These are phyloP conservation scores for Aeoliscus strigatus DNA, from an alignment of 2,797 vertebrate species.

Conservation along the genomic window DNA sequence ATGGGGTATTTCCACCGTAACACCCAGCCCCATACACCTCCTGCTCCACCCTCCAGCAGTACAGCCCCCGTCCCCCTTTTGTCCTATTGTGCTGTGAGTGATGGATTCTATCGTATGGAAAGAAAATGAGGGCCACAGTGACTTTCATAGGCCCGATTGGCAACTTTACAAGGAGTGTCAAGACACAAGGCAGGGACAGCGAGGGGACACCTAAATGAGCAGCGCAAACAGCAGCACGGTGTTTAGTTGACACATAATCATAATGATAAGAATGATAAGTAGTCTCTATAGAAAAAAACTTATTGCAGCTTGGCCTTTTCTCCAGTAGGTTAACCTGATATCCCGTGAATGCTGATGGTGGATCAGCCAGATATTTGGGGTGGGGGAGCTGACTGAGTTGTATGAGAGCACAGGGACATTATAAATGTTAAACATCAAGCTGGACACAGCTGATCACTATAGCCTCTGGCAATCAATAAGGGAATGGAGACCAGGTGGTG, in stretches of 20 bases:
- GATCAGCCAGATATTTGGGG: slow-evolving; percentile 55
- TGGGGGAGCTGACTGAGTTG: slow-evolving; percentile 44
- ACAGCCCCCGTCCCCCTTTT: slow-evolving; percentile 66
- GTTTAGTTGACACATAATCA: slow-evolving; percentile 58
- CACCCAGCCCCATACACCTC: slow-evolving; percentile 58
- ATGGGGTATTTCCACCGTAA: slow-evolving; percentile 65
- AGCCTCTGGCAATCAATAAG: slow-evolving; percentile 66
- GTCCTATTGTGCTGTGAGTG: slow-evolving; percentile 67
- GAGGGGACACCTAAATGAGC: slow-evolving; percentile 48
- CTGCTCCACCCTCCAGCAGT: slow-evolving; percentile 46
- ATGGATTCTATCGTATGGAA: slow-evolving; percentile 70
- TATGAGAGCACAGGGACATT: slow-evolving; percentile 48
- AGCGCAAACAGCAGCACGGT: slow-evolving; percentile 48
- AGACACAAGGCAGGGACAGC: slow-evolving; percentile 56
- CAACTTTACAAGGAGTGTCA: slow-evolving; percentile 70
- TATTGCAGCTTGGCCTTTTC: slow-evolving; percentile 47
- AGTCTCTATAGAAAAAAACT: slow-evolving; percentile 52
- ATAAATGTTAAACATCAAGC: slow-evolving; percentile 66
- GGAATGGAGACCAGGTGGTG: slow-evolving; percentile 72
- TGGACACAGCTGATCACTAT: slow-evolving; percentile 67
- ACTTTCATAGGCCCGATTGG: slow-evolving; percentile 64
- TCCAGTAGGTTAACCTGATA: slow-evolving; percentile 63
- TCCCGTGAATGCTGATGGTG: slow-evolving; percentile 59
- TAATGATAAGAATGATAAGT: slow-evolving; percentile 63
- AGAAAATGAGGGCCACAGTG: slow-evolving; percentile 52